These are phyloP conservation scores for Falco naumanni DNA, from an alignment of 2,797 vertebrate species.

Conservation along the genomic window DNA sequence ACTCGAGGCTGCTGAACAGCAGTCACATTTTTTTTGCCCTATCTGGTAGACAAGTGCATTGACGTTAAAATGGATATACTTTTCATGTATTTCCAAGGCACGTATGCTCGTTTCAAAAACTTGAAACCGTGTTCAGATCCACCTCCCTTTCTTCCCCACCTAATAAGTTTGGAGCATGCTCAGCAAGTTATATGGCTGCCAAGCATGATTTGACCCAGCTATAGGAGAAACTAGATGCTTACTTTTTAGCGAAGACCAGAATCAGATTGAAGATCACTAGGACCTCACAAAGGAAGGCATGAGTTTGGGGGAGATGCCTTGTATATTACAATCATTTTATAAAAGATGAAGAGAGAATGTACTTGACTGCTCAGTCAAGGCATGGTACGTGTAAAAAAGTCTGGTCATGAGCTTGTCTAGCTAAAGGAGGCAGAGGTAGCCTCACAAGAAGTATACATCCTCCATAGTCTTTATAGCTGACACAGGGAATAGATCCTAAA, in stretches of 20 bases:
- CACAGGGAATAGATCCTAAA: not conserved
- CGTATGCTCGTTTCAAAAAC: fast-evolving
- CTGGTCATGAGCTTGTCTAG: not conserved
- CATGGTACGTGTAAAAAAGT: not conserved
- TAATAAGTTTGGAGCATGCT: not conserved
- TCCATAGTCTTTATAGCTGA: not conserved
- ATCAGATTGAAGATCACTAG: not conserved
- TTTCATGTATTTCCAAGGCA: not conserved
- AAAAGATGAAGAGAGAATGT: not conserved
- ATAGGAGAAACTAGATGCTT: not conserved
- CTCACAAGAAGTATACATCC: not conserved
- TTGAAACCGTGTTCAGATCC: not conserved
- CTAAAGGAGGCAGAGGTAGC: not conserved
- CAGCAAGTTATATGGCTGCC: not conserved
- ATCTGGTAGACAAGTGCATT: not conserved
- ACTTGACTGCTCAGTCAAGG: not conserved
- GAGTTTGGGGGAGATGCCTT: not conserved
- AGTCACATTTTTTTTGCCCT: fast-evolving
- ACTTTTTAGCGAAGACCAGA: not conserved
- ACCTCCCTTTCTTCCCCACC: not conserved
- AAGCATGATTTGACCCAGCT: not conserved
- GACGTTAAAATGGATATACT: not conserved
- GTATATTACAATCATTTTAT: not conserved
- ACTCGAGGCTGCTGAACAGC: not conserved
- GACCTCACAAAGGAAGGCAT: not conserved